Conservation (phyloP, 1,140 invertebrate species). For the Aculops lycopersici region DNA sequence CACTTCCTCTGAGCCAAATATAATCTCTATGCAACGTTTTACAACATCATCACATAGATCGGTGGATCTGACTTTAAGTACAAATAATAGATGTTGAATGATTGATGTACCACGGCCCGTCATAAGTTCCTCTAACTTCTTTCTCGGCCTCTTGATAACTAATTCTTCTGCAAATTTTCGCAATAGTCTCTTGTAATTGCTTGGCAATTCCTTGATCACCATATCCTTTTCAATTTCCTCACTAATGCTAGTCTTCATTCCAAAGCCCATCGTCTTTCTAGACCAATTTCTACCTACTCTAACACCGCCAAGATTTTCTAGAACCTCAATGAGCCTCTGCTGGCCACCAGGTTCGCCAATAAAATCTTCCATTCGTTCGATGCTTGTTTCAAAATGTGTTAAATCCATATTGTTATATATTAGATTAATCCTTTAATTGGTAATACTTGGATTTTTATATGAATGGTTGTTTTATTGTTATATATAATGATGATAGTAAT, state of each 20-base stretch:
- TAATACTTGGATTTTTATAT: no score
- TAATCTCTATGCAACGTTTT: slow-evolving; percentile 8
- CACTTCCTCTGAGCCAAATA: slow-evolving; percentile 2
- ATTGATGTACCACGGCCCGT: slow-evolving; percentile 4
- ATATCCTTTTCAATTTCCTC: slow-evolving; percentile 8
- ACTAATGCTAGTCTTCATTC: slow-evolving; percentile 4
- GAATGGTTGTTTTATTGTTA: no score
- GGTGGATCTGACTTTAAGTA: slow-evolving; percentile 6
- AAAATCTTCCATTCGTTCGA: neutral
- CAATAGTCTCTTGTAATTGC: slow-evolving; percentile 1
- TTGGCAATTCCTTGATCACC: slow-evolving; percentile 6
- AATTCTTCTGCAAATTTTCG: slow-evolving; percentile 4
- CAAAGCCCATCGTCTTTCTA: slow-evolving; percentile 9
- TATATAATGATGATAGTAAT: no score
- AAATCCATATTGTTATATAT: no score
- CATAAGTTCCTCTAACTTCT: slow-evolving; percentile 5
- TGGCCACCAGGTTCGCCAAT: neutral
- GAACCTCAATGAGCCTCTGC: neutral
- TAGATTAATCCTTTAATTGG: no score
- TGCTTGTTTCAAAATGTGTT: neutral
- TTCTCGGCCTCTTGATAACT: slow-evolving; percentile 1
- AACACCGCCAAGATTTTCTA: slow-evolving; percentile 3
- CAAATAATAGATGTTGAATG: slow-evolving; percentile 7
- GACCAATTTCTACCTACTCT: slow-evolving; percentile 7
- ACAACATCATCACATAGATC: slow-evolving; percentile 7